Evolutionary conservation across 2,113 vertebrate species (phyloP), one percentile per base, ranked within the genome.

Genomic region (Gobio gobio): DNA sequence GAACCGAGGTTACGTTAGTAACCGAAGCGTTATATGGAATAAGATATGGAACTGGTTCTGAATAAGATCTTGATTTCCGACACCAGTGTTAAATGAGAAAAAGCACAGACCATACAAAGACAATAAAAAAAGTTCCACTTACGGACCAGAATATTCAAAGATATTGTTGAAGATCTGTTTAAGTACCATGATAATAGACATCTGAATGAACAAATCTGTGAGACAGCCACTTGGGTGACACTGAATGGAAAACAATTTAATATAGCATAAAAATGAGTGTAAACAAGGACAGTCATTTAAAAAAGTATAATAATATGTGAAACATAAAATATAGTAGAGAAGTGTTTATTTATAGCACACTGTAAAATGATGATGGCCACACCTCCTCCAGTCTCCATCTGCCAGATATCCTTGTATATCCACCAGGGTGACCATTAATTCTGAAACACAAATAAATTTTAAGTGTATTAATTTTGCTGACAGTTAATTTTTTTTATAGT

Each of bases 111-210:
- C 20, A 59, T 2, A 40, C 2, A 24, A 51, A 45, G 29, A n/a
- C 1, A n/a, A 47, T 66, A 18, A 64, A 20, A 54, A 36, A 61
- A 81, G 64, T 40, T 74, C 7, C 13, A 90, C 94, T 96, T 93
- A 99, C 97, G 98, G 98, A 91, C 97, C 98, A 89, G 97, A 96
- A 47, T 98, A 93, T 92, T 99, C 98, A 96, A 99, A 97, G 92
- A 99, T 96, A 86, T 99, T 99, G 94, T 98, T 98, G 96, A 97
- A 97, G 12, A 95, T 97, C 94, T 99, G 98, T 93, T 99, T 99
- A 91, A 99, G 96, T 92, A 98, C 95, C 97, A 99, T 98, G 92
- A 99, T 99, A 90, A 99, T 97, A 75, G 97, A 96, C 98, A 99
- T 98, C 91, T 99, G 98, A 96, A 99, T 94, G 91, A 97, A 99